phyloP scores from a whole-genome alignment of 2,888 invertebrate genomes.

The Drosophila tripunctata region DNA sequence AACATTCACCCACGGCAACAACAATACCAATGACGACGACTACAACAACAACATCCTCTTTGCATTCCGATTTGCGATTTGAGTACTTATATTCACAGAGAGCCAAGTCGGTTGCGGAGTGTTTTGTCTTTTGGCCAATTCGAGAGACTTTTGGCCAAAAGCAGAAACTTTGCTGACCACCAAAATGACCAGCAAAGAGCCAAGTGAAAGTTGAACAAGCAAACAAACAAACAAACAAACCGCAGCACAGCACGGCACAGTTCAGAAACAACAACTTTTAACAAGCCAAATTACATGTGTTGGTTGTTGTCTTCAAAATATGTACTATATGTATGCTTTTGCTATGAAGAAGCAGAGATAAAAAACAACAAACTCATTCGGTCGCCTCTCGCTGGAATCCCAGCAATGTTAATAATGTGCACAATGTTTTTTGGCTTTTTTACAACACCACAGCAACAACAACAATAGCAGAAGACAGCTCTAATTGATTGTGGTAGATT shows the following conservation, averaged over 20 bases:
- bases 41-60: conserved; percentile 23
- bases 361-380: conserved; percentile 8
- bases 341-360: conserved; percentile 4
- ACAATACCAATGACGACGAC: neutral
- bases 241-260: conserved; percentile 32
- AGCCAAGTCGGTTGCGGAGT: neutral
- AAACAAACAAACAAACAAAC: conserved; percentile 36
- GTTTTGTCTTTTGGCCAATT: conserved; percentile 10
- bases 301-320: conserved; percentile 49
- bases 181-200: conserved; percentile 53
- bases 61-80: conserved; percentile 49
- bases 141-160: conserved; percentile 27
- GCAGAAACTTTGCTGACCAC: conserved; percentile 58
- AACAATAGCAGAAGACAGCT: conserved; percentile 31
- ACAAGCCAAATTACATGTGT: conserved; percentile 58
- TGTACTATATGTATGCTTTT: too few species aligned
- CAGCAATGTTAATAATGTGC: conserved; percentile 50
- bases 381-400: conserved; percentile 30
- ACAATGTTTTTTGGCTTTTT: conserved; percentile 21
- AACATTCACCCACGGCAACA: conserved; percentile 6
- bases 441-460: conserved; percentile 18
- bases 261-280: conserved; percentile 41
- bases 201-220: conserved; percentile 71
- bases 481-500: conserved; percentile 47
- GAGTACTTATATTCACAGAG: conserved; percentile 10